These are phyloP conservation scores for Anguilla megastoma DNA, from an alignment of 2,797 vertebrate species.

Conservation along the genomic window DNA sequence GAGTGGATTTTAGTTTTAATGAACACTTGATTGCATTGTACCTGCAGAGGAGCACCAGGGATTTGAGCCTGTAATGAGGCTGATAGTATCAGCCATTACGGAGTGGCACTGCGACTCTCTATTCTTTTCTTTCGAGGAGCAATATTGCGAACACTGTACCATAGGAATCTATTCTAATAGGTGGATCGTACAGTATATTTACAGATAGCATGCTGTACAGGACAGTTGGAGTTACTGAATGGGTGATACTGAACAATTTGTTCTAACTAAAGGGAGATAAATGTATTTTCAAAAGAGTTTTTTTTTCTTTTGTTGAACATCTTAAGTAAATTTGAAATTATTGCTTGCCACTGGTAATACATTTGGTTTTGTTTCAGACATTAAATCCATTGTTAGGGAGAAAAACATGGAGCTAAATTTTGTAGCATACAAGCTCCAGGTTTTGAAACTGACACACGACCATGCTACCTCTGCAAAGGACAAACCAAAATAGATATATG, in stretches of 20 bases:
- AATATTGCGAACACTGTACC: background rate
- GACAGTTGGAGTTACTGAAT: background rate
- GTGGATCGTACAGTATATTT: background rate
- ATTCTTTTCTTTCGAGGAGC: background rate
- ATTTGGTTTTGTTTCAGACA: background rate
- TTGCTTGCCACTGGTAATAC: background rate
- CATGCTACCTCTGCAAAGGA: too few species aligned
- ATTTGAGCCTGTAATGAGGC: background rate
- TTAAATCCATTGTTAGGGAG: background rate
- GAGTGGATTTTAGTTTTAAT: conserved; percentile 8
- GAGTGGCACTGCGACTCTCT: background rate
- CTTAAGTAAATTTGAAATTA: background rate
- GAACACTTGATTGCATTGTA: background rate
- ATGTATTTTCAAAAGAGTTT: background rate
- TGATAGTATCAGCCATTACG: background rate
- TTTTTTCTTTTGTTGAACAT: background rate
- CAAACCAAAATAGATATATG: background rate
- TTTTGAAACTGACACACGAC: too few species aligned
- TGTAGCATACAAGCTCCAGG: background rate
- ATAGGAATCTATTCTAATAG: background rate
- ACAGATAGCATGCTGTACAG: background rate
- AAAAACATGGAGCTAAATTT: background rate
- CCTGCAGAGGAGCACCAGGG: background rate
- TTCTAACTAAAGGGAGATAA: background rate
- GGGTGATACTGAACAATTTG: background rate